These are phyloP conservation scores for Mallotus villosus DNA, from an alignment of 2,797 vertebrate species.

Conservation along the genomic window DNA sequence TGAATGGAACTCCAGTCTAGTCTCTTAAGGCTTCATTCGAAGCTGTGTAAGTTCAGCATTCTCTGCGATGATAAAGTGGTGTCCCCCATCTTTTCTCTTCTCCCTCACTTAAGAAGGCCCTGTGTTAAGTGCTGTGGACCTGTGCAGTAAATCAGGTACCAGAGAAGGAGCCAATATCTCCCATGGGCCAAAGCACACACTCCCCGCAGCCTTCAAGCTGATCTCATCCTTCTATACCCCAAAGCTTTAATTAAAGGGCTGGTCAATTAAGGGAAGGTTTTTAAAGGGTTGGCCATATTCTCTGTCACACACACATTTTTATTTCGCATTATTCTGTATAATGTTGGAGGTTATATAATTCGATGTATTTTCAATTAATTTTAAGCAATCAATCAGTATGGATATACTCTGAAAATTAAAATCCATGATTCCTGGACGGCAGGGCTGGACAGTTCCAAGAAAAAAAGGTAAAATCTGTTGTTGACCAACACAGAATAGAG, in stretches of 20 bases:
- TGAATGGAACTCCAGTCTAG: neutral
- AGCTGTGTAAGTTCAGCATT: slow-evolving; percentile 71
- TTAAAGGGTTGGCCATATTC: neutral
- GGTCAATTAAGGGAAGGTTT: slow-evolving; percentile 59
- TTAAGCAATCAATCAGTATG: neutral
- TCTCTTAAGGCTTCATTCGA: slow-evolving; percentile 58
- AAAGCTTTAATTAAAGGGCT: slow-evolving; percentile 73
- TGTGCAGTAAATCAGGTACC: slow-evolving; percentile 78
- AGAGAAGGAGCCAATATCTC: slow-evolving; percentile 72
- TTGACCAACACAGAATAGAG: slow-evolving; percentile 16
- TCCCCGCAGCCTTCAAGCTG: slow-evolving; percentile 69
- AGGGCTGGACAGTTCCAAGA: no score
- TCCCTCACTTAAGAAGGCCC: slow-evolving; percentile 74
- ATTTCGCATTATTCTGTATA: neutral
- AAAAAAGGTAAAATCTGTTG: neutral
- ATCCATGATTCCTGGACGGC: neutral
- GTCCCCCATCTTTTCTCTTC: slow-evolving; percentile 67
- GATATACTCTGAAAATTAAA: neutral
- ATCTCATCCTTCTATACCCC: slow-evolving; percentile 69
- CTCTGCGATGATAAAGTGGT: slow-evolving; percentile 71
- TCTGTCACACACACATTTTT: neutral
- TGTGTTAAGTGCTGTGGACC: slow-evolving; percentile 78
- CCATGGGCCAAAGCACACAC: slow-evolving; percentile 67
- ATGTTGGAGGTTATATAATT: neutral
- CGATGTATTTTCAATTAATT: neutral